A percentile compares a stretch with the other conserved stretches of the same genome.
These are phyloP conservation scores for Sussaba pulchella DNA, from an alignment of 2,888 invertebrate genomes.

Conservation along the genomic window DNA sequence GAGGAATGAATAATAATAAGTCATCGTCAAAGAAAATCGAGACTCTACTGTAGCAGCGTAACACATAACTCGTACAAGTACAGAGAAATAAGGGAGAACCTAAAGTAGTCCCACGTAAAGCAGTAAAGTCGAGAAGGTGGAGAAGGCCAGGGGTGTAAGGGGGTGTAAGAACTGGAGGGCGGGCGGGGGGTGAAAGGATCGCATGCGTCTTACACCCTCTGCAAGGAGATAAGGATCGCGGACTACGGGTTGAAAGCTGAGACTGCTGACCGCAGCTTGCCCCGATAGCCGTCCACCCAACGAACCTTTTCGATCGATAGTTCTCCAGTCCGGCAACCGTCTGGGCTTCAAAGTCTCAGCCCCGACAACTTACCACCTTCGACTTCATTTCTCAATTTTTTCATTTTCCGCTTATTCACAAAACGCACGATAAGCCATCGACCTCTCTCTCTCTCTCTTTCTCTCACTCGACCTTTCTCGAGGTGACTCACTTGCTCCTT, in stretches of 20 bases:
- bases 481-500: slow-evolving; percentile 65
- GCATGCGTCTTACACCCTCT: slow-evolving; percentile 75
- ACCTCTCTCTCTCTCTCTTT: slow-evolving; percentile 4
- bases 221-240: slow-evolving; percentile 78
- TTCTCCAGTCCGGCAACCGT: slow-evolving; percentile 61
- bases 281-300: slow-evolving; percentile 31
- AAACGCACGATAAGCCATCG: slow-evolving; percentile 11
- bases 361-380: slow-evolving; percentile 14
- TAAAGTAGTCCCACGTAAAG: slow-evolving; percentile 1
- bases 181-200: slow-evolving; percentile 68
- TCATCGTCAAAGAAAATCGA: too few species aligned
- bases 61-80: background rate
- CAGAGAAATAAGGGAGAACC: slow-evolving; percentile 1
- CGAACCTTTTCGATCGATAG: slow-evolving; percentile 67
- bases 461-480: slow-evolving; percentile 1
- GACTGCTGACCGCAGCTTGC: slow-evolving; percentile 69
- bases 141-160: background rate
- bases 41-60: background rate
- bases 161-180: too few species aligned
- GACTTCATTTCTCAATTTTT: slow-evolving; percentile 14
- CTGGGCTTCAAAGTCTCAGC: slow-evolving; percentile 57
- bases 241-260: slow-evolving; percentile 72
- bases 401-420: slow-evolving; percentile 20
- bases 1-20: too few species aligned
- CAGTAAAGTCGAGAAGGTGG: background rate